Base-by-base conservation (phyloP, 2,888 invertebrate genomes). In the Agonopterix alstromeriana region DNA sequence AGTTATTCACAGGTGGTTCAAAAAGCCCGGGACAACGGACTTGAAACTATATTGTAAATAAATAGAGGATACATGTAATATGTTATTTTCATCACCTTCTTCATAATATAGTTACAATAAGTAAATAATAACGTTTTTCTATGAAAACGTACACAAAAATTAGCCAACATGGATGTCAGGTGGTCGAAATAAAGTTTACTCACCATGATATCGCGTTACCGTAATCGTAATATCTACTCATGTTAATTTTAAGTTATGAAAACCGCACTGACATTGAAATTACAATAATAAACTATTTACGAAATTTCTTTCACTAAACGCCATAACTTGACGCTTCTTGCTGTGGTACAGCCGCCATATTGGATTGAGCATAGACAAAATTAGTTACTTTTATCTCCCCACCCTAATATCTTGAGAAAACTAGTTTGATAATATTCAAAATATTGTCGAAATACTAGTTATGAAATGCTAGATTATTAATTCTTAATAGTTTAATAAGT, bases 141-240 rank as follows among this genome's bases (percentile, higher is more conserved):
- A 52, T 63, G 62, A 72, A 78, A 82, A 82, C 80, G 81, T 81
- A 79, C 59, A 78, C 77, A 80, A 72, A 68, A 63, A 70, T 67
- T 67, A 70, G 75, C 76, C 82, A 85, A 82, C 74, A 84, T 85
- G 84, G 82, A 77, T 77, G 82, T 81, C 77, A 73, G 60, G 61
- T 57, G 52, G 55, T 52, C 56, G 64, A 66, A 69, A 54, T 58
- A 58, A 61, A 65, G 52, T 61, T 58, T 66, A 87, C 89, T 89
- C 60, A 89, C 89, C 89, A 89, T 82, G 89, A 86, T 80, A 89
- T 80, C 67, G 82, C 84, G 77, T 82, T 89, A 77, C 82, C 74
- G 78, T 84, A 89, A 81, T 89, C 89, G 82, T 83, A 89, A 82
- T 89, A 89, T 79, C 89, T 84, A 78, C 83, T 89, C 89, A 89